phyloP scores from a whole-genome alignment of 2,888 invertebrate genomes.

The Zygothrica quintamaculata region DNA sequence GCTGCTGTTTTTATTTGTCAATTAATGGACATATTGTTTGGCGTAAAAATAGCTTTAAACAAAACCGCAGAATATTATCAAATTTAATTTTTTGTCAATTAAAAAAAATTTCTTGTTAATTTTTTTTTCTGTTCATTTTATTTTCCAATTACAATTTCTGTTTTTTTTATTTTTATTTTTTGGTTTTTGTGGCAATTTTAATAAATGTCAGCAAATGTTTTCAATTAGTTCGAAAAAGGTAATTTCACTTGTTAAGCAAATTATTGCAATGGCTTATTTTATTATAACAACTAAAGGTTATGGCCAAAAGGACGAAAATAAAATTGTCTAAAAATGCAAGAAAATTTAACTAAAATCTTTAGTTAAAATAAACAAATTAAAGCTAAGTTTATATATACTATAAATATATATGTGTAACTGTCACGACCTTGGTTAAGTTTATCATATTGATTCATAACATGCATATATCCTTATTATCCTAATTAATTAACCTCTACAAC shows the following conservation, averaged over 20 bases:
- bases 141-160: conserved; percentile 15
- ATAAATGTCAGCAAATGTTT: conserved; percentile 49
- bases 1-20: conserved; percentile 57
- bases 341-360: no score
- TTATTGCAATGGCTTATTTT: no score
- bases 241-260: conserved; percentile 34
- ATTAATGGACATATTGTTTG: conserved; percentile 70
- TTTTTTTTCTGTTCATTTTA: neutral
- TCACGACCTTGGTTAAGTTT: neutral
- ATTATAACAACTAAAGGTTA: conserved; percentile 33
- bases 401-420: no score
- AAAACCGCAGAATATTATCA: conserved; percentile 51
- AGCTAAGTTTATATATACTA: no score
- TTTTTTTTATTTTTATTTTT: conserved; percentile 3
- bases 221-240: conserved; percentile 55
- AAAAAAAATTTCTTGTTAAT: conserved; percentile 2
- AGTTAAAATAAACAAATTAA: no score
- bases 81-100: conserved; percentile 54
- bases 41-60: conserved; percentile 49
- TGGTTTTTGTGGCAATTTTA: conserved; percentile 49
- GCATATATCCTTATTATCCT: conserved; percentile 2
- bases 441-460: neutral
- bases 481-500: conserved; percentile 29
- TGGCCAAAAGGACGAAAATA: no score
- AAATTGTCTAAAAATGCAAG: no score